Conservation (phyloP, 2,888 invertebrate genomes). For the Nephrocerus scutellatus region DNA sequence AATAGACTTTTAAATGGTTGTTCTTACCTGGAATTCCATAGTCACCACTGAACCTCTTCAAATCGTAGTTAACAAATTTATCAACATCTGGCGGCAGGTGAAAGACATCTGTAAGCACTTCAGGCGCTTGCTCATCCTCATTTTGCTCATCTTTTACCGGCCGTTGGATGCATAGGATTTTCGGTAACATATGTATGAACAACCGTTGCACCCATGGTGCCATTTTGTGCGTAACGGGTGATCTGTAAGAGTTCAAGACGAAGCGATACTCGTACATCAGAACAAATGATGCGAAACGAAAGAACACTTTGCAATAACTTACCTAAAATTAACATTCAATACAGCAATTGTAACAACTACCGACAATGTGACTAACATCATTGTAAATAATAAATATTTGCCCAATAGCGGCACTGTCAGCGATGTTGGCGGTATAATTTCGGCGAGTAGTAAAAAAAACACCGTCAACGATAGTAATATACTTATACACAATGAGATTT, state of each 20-base stretch:
- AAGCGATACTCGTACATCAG: background rate
- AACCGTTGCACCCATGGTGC: conserved; percentile 83
- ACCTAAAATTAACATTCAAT: conserved; percentile 82
- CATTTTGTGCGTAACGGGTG: conserved; percentile 88
- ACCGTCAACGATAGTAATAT: conserved; percentile 88
- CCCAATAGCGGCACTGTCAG: conserved; percentile 85
- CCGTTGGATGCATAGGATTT: conserved; percentile 79
- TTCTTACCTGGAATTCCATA: conserved; percentile 60
- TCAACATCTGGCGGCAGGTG: conserved; percentile 60
- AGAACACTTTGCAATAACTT: conserved; percentile 17
- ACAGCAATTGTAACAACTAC: conserved; percentile 91
- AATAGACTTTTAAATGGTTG: no score
- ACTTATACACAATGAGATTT: conserved; percentile 92
- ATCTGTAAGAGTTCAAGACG: conserved; percentile 48
- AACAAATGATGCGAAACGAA: background rate
- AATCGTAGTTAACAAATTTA: conserved; percentile 57
- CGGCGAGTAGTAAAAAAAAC: conserved; percentile 87
- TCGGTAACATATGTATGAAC: conserved; percentile 79
- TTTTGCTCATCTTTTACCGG: conserved; percentile 68
- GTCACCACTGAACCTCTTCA: conserved; percentile 60
- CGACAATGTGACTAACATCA: conserved; percentile 88
- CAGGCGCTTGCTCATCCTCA: conserved; percentile 55
- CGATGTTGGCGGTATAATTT: conserved; percentile 92
- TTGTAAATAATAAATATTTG: conserved; percentile 88
- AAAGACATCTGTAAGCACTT: conserved; percentile 75